phyloP scores from a whole-genome alignment of 2,888 invertebrate species.

The Neoscelio sp. region DNA sequence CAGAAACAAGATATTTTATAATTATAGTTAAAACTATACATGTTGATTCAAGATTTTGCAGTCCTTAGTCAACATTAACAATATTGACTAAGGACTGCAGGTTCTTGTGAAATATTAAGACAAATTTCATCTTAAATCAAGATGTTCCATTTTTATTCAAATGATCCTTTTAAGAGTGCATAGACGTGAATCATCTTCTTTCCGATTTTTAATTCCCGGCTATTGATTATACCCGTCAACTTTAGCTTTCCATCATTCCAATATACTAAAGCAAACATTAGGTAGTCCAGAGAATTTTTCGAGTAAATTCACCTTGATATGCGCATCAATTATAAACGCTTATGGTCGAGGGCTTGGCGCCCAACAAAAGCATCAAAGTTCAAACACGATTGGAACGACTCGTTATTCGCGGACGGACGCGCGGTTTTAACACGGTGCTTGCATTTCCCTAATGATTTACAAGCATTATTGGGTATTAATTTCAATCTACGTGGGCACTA shows the following conservation, averaged over 20 bases:
- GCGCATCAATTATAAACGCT: slow-evolving; percentile 50
- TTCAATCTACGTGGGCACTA: slow-evolving; percentile 81
- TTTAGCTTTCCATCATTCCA: slow-evolving; percentile 36
- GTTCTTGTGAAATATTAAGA: too few species aligned
- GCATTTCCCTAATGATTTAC: slow-evolving; percentile 82
- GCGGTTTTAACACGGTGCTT: slow-evolving; percentile 62
- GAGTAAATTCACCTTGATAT: slow-evolving; percentile 41
- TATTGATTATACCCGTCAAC: slow-evolving; percentile 22
- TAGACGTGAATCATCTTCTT: too few species aligned
- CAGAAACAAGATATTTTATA: too few species aligned
- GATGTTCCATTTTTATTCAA: too few species aligned
- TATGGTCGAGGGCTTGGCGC: neutral
- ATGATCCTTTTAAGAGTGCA: too few species aligned
- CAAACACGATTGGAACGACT: slow-evolving; percentile 53
- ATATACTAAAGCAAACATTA: slow-evolving; percentile 41
- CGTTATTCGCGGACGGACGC: slow-evolving; percentile 72
- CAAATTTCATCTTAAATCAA: too few species aligned
- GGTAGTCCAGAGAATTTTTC: slow-evolving; percentile 40
- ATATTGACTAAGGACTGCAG: too few species aligned
- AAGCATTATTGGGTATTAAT: slow-evolving; percentile 83
- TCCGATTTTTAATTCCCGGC: slow-evolving; percentile 11
- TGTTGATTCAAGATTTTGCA: too few species aligned
- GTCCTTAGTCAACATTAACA: too few species aligned
- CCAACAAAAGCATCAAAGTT: slow-evolving; percentile 67
- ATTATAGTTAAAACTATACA: too few species aligned